Evolutionary conservation across 2,888 invertebrate species (phyloP), one percentile per base, ranked within the genome.

Genomic region (Bembecia ichneumoniformis): DNA sequence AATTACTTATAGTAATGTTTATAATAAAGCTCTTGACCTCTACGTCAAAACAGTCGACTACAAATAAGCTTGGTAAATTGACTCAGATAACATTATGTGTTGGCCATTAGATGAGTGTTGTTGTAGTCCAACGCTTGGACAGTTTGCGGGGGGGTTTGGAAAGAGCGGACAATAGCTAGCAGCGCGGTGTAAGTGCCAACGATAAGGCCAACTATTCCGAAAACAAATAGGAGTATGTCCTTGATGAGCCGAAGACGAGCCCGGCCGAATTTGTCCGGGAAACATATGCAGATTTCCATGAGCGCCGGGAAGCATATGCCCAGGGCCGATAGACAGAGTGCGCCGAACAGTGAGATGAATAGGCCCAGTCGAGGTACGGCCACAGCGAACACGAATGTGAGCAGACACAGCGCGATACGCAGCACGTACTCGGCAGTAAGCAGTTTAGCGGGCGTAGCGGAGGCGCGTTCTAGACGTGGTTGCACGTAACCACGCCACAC

Each of bases 291-390:
- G 4, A 63, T 15, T 52, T 80, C 77, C 62, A 81, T 67, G 1
- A 82, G 4, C 0, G 95, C 96, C 1, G 97, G 97, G 64, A 97
- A 94, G 2, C 95, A 91, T 43, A 97, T 82, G 0, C 96, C 96
- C 56, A 96, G 84, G 0, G 93, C 92, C 0, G 96, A 94, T 34
- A 96, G 87, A 55, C 96, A 95, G 3, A 97, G 86, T 0, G 97
- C 96, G n/a, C 97, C 97, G 56, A 94, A 91, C n/a, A 94, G 76
- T 0, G 93, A 91, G 52, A 91, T 91, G 55, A 94, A 93, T 4
- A 94, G 86, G 11, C 94, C 94, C 63, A 96, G 82, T 59, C 92
- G 90, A 2, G 96, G 96, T 57, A 96, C 91, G 2, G 91, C 90
- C 16, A 88, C 65, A 61, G 92, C 94, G 34, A 46, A 17, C 11